Conservation (phyloP, 2,797 vertebrate species). For the Sebastes matsubarae region DNA sequence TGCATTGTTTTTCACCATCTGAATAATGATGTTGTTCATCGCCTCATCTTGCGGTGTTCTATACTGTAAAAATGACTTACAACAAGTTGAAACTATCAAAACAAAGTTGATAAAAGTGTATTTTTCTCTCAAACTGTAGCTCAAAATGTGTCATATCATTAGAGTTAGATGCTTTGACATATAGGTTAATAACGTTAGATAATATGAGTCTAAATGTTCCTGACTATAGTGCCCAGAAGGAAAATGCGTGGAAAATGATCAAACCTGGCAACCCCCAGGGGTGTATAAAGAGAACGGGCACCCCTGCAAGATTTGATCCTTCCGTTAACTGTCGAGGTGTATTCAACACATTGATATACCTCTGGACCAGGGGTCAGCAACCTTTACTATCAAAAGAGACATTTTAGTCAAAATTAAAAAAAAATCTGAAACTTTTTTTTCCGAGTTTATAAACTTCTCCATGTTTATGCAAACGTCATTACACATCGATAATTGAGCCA, state of each 20-base stretch:
- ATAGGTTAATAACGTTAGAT: background rate
- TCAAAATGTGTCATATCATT: background rate
- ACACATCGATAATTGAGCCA: too few species aligned
- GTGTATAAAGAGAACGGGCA: background rate
- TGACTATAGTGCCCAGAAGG: background rate
- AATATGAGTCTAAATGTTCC: background rate
- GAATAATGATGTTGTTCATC: too few species aligned
- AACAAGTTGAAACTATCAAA: background rate
- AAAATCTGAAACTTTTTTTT: too few species aligned
- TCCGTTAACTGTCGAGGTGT: background rate
- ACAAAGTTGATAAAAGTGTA: background rate
- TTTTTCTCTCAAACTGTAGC: background rate
- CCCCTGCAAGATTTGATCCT: background rate
- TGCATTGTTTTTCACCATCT: background rate
- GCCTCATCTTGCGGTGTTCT: too few species aligned
- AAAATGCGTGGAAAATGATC: background rate
- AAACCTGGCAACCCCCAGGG: constrained; percentile 38
- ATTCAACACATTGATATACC: background rate
- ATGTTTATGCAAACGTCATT: too few species aligned
- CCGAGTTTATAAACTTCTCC: too few species aligned
- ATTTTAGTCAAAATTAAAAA: too few species aligned
- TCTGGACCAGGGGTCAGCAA: too few species aligned
- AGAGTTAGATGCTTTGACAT: background rate
- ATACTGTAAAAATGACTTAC: background rate
- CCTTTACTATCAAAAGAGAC: too few species aligned